Percentiles rank a stretch among this genome's conserved stretches.
Evolutionary conservation across 2,113 vertebrate genomes (phyloP).

Genomic region (Pedetes capensis): DNA sequence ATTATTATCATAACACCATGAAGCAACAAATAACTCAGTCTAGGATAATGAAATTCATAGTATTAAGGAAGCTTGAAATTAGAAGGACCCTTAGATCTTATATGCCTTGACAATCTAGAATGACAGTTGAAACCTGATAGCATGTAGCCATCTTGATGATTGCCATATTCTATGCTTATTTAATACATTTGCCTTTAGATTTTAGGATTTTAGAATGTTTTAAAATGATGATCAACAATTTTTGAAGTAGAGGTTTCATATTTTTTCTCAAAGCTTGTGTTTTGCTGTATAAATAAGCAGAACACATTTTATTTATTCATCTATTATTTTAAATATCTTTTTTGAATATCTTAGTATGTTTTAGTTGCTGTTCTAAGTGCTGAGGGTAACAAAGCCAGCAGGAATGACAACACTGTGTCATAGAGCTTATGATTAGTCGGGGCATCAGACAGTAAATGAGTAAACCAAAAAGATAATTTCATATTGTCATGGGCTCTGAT

Average conservation of each 20-base stretch:
- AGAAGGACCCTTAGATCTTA: neutral
- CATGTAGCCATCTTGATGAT: neutral
- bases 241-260: neutral
- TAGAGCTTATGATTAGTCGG: neutral
- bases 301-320: neutral
- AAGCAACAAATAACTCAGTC: slow-evolving; percentile 30
- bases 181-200: neutral
- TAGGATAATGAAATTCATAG: neutral
- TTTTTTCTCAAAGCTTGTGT: neutral
- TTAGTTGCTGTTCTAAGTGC: neutral
- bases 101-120: neutral
- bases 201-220: slow-evolving; percentile 19
- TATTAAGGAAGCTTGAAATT: neutral
- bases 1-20: neutral
- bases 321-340: slow-evolving; percentile 9
- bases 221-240: neutral
- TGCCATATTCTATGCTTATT: neutral
- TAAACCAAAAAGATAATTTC: neutral
- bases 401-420: neutral
- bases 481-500: neutral
- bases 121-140: neutral
- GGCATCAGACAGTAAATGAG: neutral
- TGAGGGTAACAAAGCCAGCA: neutral
- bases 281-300: neutral
- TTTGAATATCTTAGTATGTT: neutral